phyloP scores from a whole-genome alignment of 1,140 invertebrate species.

The Ostrea edulis region DNA sequence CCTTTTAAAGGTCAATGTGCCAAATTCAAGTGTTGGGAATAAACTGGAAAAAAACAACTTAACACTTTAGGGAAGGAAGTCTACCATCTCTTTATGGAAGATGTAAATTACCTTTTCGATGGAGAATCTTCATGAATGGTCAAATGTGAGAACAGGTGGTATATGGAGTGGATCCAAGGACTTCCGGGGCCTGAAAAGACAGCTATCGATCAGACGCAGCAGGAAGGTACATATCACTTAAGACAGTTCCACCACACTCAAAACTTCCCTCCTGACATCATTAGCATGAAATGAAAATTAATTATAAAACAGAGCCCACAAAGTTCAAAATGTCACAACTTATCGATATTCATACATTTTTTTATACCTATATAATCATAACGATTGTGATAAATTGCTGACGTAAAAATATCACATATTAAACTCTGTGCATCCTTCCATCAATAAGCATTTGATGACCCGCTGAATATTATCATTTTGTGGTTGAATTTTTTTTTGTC shows the following conservation, averaged over 20 bases:
- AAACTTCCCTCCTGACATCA: slow-evolving; percentile 10
- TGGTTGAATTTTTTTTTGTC: slow-evolving; percentile 23
- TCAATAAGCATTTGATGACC: slow-evolving; percentile 32
- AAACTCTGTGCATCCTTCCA: slow-evolving; percentile 18
- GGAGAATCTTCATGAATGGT: slow-evolving; percentile 36
- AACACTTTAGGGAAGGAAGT: slow-evolving; percentile 15
- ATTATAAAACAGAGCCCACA: slow-evolving; percentile 8
- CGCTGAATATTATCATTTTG: slow-evolving; percentile 34
- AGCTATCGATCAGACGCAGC: not conserved
- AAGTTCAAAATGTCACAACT: slow-evolving; percentile 1
- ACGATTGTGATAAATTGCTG: not conserved
- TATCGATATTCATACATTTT: slow-evolving; percentile 25
- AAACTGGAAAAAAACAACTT: not conserved
- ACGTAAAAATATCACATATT: not conserved
- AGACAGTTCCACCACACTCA: not conserved
- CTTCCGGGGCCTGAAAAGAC: slow-evolving; percentile 14
- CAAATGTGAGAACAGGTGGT: not conserved
- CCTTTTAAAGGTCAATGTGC: not conserved
- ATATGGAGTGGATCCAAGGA: slow-evolving; percentile 4
- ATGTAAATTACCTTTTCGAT: slow-evolving; percentile 5
- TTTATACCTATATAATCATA: not conserved
- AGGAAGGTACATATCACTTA: not conserved
- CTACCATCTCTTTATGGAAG: not conserved
- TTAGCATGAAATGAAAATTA: slow-evolving; percentile 20
- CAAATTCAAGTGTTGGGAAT: not conserved